phyloP scores from a whole-genome alignment of 2,888 invertebrate species.

The Leptopterna dolabrata region DNA sequence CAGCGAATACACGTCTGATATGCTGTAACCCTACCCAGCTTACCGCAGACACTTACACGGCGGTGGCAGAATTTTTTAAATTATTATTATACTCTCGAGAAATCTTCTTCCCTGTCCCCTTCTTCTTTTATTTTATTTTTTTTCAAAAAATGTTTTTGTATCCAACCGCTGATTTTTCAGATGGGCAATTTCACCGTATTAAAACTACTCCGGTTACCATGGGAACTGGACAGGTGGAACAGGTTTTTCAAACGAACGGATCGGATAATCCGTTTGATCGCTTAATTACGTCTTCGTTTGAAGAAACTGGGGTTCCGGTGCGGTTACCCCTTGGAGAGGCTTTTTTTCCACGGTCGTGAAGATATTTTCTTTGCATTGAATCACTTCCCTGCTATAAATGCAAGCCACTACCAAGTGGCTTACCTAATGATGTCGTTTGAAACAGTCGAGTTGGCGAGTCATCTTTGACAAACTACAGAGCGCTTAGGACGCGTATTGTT shows the following conservation, averaged over 20 bases:
- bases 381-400: too few relatives aligned
- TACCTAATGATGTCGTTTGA: too few relatives aligned
- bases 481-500: too few relatives aligned
- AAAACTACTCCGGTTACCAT: constrained; percentile 47
- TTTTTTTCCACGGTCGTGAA: background rate
- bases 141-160: background rate
- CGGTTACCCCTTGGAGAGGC: background rate
- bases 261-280: constrained; percentile 42
- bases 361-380: too few relatives aligned
- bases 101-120: background rate
- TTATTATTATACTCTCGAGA: background rate
- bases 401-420: too few relatives aligned
- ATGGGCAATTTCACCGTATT: constrained; percentile 45
- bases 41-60: constrained; percentile 40
- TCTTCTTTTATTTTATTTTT: background rate
- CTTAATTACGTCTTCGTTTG: constrained; percentile 36
- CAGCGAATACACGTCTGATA: background rate
- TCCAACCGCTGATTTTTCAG: constrained; percentile 46
- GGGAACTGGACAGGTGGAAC: constrained; percentile 48
- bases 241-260: constrained; percentile 25
- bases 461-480: too few relatives aligned
- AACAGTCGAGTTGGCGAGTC: too few relatives aligned
- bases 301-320: constrained; percentile 11
- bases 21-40: constrained; percentile 3
- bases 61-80: constrained; percentile 31